Conservation (phyloP, 2,888 invertebrate genomes). For the Mamestra brassicae region DNA sequence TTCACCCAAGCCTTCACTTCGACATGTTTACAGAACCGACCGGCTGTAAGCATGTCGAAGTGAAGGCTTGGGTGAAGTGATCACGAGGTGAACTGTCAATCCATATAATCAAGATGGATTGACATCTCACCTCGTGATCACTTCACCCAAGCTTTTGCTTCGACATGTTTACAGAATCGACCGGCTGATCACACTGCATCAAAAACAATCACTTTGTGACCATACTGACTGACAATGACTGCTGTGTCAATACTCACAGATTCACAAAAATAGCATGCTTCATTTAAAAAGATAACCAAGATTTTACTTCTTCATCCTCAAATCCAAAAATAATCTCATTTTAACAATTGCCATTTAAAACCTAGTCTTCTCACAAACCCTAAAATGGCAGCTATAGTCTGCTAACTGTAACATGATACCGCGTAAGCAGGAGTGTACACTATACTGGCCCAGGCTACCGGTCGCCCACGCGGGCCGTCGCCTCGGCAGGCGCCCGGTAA, state of each 20-base stretch:
- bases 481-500: conserved; percentile 52
- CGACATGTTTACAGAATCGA: too few relatives aligned
- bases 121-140: too few relatives aligned
- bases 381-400: conserved; percentile 39
- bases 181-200: background rate
- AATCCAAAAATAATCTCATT: background rate
- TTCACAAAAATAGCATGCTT: background rate
- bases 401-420: conserved; percentile 61
- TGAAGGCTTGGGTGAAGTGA: too few relatives aligned
- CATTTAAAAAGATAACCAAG: background rate
- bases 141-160: too few relatives aligned
- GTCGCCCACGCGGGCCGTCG: conserved; percentile 64
- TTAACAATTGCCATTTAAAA: conserved; percentile 1
- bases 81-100: too few relatives aligned
- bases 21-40: too few relatives aligned
- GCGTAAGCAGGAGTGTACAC: conserved; percentile 37
- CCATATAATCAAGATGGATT: too few relatives aligned
- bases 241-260: background rate
- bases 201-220: background rate
- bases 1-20: too few relatives aligned
- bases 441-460: conserved; percentile 48
- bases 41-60: too few relatives aligned
- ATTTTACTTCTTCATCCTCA: background rate
- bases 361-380: conserved; percentile 25
- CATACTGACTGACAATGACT: background rate